A percentile compares a stretch with the other conserved stretches of the same genome.
Evolutionary conservation across 2,113 vertebrate species (phyloP).

Genomic region (Gobiocypris rarus): DNA sequence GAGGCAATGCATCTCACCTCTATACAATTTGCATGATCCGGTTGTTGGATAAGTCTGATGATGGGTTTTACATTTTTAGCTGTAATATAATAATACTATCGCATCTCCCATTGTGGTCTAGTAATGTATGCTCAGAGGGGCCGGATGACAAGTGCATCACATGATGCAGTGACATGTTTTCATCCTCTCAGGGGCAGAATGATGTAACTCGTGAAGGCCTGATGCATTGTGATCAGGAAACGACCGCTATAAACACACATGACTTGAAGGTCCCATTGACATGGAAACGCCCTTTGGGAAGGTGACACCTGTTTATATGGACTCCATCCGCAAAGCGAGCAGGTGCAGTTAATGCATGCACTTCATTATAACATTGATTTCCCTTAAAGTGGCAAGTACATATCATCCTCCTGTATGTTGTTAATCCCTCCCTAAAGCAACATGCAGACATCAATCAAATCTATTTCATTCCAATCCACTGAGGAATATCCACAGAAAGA

Average conservation of each 20-base stretch:
- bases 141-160: slow-evolving; percentile 19
- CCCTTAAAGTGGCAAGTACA: slow-evolving; percentile 17
- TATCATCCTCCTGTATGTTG: neutral
- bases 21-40: slow-evolving; percentile 19
- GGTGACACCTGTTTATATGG: neutral
- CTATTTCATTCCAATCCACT: neutral
- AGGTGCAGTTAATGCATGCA: slow-evolving; percentile 30
- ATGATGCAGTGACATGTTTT: slow-evolving; percentile 41
- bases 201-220: slow-evolving; percentile 33
- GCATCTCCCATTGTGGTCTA: neutral
- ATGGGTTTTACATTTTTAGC: slow-evolving; percentile 19
- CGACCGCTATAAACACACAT: neutral
- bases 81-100: slow-evolving; percentile 3
- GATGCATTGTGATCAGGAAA: slow-evolving; percentile 17
- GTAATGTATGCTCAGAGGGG: neutral
- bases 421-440: neutral
- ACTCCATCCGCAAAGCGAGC: slow-evolving; percentile 2
- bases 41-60: neutral
- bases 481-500: neutral
- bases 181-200: slow-evolving; percentile 12
- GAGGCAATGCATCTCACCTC: neutral
- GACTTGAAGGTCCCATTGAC: slow-evolving; percentile 17
- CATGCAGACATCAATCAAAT: slow-evolving; percentile 19
- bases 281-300: slow-evolving; percentile 10
- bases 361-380: slow-evolving; percentile 46